Conservation (phyloP, 92 coral and sea anemone genomes). For the Phenganax subtilis region DNA sequence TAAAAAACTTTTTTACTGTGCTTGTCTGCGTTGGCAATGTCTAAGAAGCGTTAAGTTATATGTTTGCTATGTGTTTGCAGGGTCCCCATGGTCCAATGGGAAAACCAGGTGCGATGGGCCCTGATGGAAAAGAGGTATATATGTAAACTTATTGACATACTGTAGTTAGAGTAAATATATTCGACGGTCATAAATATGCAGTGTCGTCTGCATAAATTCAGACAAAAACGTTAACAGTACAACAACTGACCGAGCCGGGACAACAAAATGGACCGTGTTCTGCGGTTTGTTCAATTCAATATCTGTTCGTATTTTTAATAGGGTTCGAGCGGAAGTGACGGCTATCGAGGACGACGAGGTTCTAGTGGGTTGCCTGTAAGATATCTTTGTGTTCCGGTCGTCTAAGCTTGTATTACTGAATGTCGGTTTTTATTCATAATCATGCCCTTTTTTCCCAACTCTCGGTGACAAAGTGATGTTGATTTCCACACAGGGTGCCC, state of each 20-base stretch:
- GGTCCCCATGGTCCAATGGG: conserved; percentile 33
- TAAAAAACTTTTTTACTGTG: too few relatives aligned
- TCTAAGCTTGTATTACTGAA: too few relatives aligned
- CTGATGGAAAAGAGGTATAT: conserved; percentile 22
- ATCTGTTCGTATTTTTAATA: not conserved
- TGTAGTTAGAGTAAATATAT: not conserved
- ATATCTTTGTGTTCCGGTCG: too few relatives aligned
- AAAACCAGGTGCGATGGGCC: conserved; percentile 17
- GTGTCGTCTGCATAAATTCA: not conserved
- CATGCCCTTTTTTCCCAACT: too few relatives aligned
- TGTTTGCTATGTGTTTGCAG: not conserved
- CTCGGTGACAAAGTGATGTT: not conserved
- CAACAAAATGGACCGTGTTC: too few relatives aligned
- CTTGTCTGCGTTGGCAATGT: too few relatives aligned
- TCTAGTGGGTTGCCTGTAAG: conserved; percentile 9
- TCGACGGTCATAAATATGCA: not conserved
- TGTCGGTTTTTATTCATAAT: too few relatives aligned
- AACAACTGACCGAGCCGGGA: not conserved
- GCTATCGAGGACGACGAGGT: conserved; percentile 19
- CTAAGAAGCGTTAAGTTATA: too few relatives aligned
- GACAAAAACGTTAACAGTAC: not conserved
- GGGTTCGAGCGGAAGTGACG: conserved; percentile 23
- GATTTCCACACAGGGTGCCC: not conserved
- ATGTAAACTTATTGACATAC: not conserved
- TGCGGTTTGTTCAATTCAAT: too few relatives aligned